phyloP scores from a whole-genome alignment of 2,113 vertebrate genomes.

The Echinops telfairi region DNA sequence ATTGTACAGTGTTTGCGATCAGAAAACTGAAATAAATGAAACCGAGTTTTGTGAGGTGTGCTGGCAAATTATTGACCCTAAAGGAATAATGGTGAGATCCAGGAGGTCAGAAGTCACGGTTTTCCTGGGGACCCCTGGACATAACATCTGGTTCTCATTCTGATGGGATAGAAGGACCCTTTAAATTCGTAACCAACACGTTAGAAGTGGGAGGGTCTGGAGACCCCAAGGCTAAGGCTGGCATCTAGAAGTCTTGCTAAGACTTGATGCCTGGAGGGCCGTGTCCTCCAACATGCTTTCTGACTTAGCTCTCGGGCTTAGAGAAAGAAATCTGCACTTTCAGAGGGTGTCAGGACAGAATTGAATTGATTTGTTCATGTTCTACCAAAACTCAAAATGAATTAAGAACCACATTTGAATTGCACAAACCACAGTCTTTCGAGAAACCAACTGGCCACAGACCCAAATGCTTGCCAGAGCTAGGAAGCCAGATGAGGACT shows the following conservation, averaged over 20 bases:
- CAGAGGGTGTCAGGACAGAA: background rate
- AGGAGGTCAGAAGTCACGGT: too few species aligned
- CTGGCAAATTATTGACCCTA: background rate
- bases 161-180: background rate
- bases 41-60: background rate
- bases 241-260: background rate
- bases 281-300: background rate
- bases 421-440: background rate
- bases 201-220: background rate
- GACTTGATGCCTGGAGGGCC: background rate
- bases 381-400: slow-evolving; percentile 21
- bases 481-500: background rate
- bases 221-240: background rate
- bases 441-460: background rate
- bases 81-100: background rate
- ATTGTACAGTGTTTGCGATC: background rate
- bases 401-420: background rate
- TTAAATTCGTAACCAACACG: background rate
- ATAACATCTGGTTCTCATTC: too few species aligned
- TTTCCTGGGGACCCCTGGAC: too few species aligned
- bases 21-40: background rate
- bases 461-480: background rate
- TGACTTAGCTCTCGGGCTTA: background rate
- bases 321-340: background rate
- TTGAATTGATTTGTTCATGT: background rate